Evolutionary conservation across 1,140 invertebrate species (phyloP), one percentile per base, ranked within the genome.

Genomic region (Drosophila nigromelanica): DNA sequence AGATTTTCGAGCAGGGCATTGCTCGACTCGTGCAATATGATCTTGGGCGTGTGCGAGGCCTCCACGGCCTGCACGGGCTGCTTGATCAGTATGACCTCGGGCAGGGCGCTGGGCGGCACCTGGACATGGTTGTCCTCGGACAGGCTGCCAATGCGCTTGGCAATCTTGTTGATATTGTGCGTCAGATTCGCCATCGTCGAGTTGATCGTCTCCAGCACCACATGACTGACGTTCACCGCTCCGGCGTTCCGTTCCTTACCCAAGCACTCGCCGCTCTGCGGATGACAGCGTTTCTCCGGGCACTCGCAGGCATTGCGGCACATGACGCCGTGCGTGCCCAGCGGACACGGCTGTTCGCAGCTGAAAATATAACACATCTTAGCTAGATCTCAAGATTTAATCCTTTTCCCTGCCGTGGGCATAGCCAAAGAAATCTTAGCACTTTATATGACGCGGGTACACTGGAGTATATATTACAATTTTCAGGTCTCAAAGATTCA

Each of bases 91-190:
- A 91, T 91, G 1, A 91, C 82, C 33, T 91, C 90, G 0, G 91
- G 90, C 42, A 87, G 37, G 0, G 85, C 50, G 60, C 74, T 81
- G 5, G 82, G 69, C 15, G 58, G 73, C n/a, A 24, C 68, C 54
- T 12, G 64, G 39, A 58, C 59, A 40, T 48, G 68, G 21, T 54
- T 21, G 35, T 52, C 18, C 45, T 77, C 59, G 58, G 78, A 30
- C 47, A 91, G 90, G 35, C 79, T 90, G 45, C 92, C 93, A 54
- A 93, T 92, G 55, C 92, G 92, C 3, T 92, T 92, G 0, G 92
- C 92, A 15, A 92, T 92, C 48, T 90, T 92, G 59, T 93, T 92
- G 1, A 92, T 91, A 67, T 93, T 92, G 50, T 90, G 87, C 30
- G 92, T 93, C 3, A 91, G 87, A 18, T 93, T 92, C 3, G 91